Conservation (phyloP, 2,888 invertebrate species). For the Chymomyza fuscimana region DNA sequence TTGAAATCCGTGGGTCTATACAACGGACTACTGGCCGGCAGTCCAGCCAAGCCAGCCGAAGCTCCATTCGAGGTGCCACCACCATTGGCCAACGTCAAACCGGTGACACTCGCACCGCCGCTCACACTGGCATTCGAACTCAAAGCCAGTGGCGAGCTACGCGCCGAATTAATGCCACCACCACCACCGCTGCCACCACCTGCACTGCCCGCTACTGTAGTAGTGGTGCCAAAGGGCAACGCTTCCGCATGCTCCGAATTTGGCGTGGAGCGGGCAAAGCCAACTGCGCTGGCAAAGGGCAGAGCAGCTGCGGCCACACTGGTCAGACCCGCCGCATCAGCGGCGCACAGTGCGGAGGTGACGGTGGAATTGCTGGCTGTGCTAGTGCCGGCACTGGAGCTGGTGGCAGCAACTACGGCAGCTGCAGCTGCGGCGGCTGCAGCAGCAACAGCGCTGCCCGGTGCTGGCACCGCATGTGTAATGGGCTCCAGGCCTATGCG, state of each 20-base stretch:
- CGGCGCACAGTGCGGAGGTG: slow-evolving; percentile 60
- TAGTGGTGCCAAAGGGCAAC: slow-evolving; percentile 69
- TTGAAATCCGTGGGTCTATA: slow-evolving; percentile 78
- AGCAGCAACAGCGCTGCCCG: slow-evolving; percentile 76
- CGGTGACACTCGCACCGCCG: slow-evolving; percentile 70
- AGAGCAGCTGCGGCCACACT: slow-evolving; percentile 69
- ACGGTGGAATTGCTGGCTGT: slow-evolving; percentile 69
- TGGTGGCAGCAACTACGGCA: slow-evolving; percentile 58
- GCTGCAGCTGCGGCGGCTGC: slow-evolving; percentile 75
- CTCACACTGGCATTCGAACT: slow-evolving; percentile 75
- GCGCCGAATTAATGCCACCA: slow-evolving; percentile 76
- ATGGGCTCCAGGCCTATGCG: slow-evolving; percentile 96
- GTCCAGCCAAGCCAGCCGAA: slow-evolving; percentile 55
- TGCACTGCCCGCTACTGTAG: slow-evolving; percentile 55
- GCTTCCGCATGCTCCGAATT: slow-evolving; percentile 76
- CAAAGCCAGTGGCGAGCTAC: slow-evolving; percentile 78
- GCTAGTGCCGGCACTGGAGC: slow-evolving; percentile 57
- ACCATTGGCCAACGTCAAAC: slow-evolving; percentile 72
- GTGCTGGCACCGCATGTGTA: slow-evolving; percentile 89
- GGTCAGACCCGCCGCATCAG: slow-evolving; percentile 64
- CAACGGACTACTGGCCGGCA: slow-evolving; percentile 77
- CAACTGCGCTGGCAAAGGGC: slow-evolving; percentile 70
- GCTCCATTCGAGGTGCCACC: slow-evolving; percentile 69
- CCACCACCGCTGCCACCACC: slow-evolving; percentile 55
- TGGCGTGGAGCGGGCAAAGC: slow-evolving; percentile 77